These are phyloP conservation scores for Idaea dimidiata DNA, from an alignment of 2,888 invertebrate species.

Conservation along the genomic window DNA sequence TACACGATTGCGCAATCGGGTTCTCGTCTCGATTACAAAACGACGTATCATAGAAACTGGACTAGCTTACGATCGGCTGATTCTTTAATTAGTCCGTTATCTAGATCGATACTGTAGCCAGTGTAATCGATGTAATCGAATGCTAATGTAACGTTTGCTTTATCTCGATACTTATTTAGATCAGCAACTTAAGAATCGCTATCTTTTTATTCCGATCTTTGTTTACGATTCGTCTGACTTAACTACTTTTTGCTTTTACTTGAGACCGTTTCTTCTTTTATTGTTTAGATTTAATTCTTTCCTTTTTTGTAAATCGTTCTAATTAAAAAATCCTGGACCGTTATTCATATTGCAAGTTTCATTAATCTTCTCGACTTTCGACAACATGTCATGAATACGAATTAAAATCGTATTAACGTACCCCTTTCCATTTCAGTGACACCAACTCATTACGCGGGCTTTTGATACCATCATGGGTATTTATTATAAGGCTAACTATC, in stretches of 20 bases:
- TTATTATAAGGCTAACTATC: background rate
- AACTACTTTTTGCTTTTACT: background rate
- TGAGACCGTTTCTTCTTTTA: background rate
- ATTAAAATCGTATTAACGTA: constrained; percentile 19
- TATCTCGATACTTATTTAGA: constrained; percentile 43
- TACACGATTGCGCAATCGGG: constrained; percentile 65
- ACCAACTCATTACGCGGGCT: constrained; percentile 41
- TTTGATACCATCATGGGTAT: background rate
- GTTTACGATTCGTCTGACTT: background rate
- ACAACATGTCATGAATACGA: constrained; percentile 34
- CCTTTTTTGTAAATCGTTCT: background rate
- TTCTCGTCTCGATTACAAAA: constrained; percentile 59
- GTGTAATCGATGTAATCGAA: constrained; percentile 59
- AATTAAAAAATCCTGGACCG: background rate
- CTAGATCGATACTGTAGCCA: constrained; percentile 58
- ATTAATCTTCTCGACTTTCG: background rate
- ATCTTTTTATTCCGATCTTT: constrained; percentile 13
- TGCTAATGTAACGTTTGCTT: constrained; percentile 52
- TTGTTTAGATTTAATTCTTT: background rate
- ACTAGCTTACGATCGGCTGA: constrained; percentile 48
- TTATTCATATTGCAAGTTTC: background rate
- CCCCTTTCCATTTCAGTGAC: constrained; percentile 60
- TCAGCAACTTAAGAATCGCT: constrained; percentile 24
- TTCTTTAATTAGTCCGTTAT: constrained; percentile 67
- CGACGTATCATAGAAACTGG: constrained; percentile 54